Conservation (phyloP, 1,140 invertebrate genomes). For the Drosophila sp. region DNA sequence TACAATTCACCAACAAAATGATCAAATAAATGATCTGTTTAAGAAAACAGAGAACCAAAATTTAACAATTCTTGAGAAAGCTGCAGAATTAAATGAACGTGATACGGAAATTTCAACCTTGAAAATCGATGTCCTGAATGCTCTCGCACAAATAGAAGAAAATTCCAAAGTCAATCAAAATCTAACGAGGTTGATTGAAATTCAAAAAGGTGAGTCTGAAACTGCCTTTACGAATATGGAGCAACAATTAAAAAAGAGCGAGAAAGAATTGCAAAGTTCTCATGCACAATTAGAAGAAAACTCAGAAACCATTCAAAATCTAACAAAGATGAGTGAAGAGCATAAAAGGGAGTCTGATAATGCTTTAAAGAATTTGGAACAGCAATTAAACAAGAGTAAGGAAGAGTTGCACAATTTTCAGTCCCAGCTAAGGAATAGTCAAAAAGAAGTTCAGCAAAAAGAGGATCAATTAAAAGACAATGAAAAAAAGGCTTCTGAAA, state of each 20-base stretch:
- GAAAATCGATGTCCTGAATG: not conserved
- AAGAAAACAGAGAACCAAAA: no score
- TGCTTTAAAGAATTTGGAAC: not conserved
- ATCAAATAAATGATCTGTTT: no score
- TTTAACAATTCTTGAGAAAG: no score
- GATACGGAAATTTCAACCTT: not conserved
- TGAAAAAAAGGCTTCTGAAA: not conserved
- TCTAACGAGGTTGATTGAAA: not conserved
- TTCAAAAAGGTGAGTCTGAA: not conserved
- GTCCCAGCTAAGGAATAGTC: no score
- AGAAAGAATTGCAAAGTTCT: not conserved
- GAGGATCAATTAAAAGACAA: not conserved
- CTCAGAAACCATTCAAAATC: not conserved
- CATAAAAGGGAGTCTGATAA: not conserved
- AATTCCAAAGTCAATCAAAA: not conserved
- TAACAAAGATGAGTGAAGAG: not conserved
- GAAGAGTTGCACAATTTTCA: not conserved
- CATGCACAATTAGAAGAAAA: not conserved
- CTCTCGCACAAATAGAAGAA: not conserved
- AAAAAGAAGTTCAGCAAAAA: not conserved
- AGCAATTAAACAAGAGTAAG: not conserved
- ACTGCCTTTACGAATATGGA: not conserved
- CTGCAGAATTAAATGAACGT: not conserved
- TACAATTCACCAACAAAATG: not conserved
- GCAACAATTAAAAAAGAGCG: not conserved